Percentiles rank a stretch among this genome's conserved stretches.
Evolutionary conservation across 2,113 vertebrate genomes (phyloP).

Genomic region (Uropsilus gracilis): DNA sequence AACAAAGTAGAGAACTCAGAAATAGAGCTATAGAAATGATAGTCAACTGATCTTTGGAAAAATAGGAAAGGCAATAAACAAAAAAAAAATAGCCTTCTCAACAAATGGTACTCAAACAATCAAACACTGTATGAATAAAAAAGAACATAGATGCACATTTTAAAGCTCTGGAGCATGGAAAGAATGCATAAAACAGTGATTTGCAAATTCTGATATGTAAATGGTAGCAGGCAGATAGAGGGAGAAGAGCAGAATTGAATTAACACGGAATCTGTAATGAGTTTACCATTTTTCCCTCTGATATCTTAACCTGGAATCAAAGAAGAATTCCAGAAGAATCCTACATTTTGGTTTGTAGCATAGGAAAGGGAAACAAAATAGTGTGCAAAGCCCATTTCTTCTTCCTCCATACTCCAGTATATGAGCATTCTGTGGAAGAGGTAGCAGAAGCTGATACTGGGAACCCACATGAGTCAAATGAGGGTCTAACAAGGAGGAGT

Average conservation of each 20-base stretch:
- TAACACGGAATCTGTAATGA: neutral
- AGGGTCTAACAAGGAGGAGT: rapidly evolving
- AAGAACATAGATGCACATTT: neutral
- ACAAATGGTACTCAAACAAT: neutral
- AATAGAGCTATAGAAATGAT: neutral
- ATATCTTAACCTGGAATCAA: neutral
- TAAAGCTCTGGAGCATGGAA: neutral
- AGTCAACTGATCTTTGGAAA: neutral
- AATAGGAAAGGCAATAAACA: neutral
- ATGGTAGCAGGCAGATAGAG: neutral
- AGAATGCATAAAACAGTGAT: neutral
- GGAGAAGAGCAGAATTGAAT: neutral
- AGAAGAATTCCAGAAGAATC: neutral
- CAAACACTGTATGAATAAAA: neutral
- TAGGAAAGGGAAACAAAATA: neutral
- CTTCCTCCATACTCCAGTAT: rapidly evolving
- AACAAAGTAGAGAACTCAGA: neutral
- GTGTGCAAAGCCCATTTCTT: neutral
- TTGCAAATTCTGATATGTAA: neutral
- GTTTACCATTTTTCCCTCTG: neutral
- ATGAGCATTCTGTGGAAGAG: no score
- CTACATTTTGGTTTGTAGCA: neutral
- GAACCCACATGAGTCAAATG: neutral
- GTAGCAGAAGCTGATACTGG: neutral
- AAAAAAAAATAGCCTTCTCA: neutral